These are phyloP conservation scores for Drosophila mulleri DNA, from an alignment of 2,888 invertebrate genomes.

Conservation along the genomic window DNA sequence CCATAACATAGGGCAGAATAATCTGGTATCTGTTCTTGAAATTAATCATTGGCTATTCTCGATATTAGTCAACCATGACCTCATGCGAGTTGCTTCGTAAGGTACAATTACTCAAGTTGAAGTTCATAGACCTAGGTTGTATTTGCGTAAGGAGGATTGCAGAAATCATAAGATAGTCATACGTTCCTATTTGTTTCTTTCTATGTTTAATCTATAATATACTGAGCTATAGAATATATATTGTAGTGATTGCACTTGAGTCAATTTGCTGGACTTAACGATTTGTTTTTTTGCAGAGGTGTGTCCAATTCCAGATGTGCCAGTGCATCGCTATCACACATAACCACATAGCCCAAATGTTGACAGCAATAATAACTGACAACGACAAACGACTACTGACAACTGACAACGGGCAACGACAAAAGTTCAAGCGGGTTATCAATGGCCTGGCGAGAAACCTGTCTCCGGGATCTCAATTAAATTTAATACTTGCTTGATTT, in stretches of 20 bases:
- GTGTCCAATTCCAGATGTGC: slow-evolving; percentile 5
- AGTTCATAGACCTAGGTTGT: slow-evolving; percentile 55
- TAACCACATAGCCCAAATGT: slow-evolving; percentile 31
- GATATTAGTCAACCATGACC: slow-evolving; percentile 40
- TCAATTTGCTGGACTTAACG: slow-evolving; percentile 8
- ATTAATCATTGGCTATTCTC: slow-evolving; percentile 9
- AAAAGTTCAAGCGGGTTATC: slow-evolving; percentile 51
- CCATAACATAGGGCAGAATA: neutral
- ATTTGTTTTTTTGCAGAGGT: slow-evolving; percentile 9
- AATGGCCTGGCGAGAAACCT: slow-evolving; percentile 33
- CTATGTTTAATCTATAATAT: neutral
- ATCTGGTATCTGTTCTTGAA: slow-evolving; percentile 19
- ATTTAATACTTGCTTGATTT: slow-evolving; percentile 25
- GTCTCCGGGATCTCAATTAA: slow-evolving; percentile 46
- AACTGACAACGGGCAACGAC: slow-evolving; percentile 3
- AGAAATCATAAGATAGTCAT: neutral
- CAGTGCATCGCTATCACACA: slow-evolving; percentile 14
- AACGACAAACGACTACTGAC: slow-evolving; percentile 13
- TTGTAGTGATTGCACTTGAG: slow-evolving; percentile 10
- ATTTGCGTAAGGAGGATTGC: slow-evolving; percentile 29
- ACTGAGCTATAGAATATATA: neutral
- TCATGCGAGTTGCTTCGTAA: slow-evolving; percentile 10
- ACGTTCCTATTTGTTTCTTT: neutral
- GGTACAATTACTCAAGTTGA: slow-evolving; percentile 26
- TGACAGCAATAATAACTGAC: slow-evolving; percentile 22